Conservation (phyloP, 2,888 invertebrate genomes). For the Drosophila recens region DNA sequence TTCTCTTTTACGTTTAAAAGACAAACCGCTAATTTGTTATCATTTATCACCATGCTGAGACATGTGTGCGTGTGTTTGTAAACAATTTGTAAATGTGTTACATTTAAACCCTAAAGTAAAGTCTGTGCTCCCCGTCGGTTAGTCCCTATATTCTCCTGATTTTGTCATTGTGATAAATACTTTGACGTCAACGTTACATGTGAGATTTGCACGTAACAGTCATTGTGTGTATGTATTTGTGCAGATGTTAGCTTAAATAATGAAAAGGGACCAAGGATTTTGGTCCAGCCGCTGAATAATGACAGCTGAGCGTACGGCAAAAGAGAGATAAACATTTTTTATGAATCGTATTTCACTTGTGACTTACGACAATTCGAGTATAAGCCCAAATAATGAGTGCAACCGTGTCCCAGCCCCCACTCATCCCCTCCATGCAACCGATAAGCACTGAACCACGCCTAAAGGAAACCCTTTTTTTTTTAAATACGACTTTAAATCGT, state of each 20-base stretch:
- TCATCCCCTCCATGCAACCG: background rate
- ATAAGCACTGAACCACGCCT: background rate
- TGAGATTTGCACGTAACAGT: slow-evolving; percentile 48
- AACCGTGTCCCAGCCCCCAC: background rate
- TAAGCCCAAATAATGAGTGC: slow-evolving; percentile 13
- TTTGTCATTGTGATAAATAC: slow-evolving; percentile 78
- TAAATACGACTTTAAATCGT: background rate
- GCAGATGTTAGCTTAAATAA: slow-evolving; percentile 59
- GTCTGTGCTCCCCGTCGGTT: slow-evolving; percentile 41
- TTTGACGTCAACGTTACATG: slow-evolving; percentile 65
- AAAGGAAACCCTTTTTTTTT: background rate
- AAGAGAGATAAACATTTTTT: slow-evolving; percentile 68
- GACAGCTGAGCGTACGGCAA: slow-evolving; percentile 52
- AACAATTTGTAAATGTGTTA: slow-evolving; percentile 80
- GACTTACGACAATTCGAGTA: slow-evolving; percentile 20
- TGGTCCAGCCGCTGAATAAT: slow-evolving; percentile 75
- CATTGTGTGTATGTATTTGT: slow-evolving; percentile 21
- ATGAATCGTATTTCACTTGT: slow-evolving; percentile 53
- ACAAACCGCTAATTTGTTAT: slow-evolving; percentile 78
- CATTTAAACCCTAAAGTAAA: slow-evolving; percentile 78
- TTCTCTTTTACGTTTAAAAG: slow-evolving; percentile 55
- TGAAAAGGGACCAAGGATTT: slow-evolving; percentile 66
- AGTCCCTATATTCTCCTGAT: slow-evolving; percentile 50
- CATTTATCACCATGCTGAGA: slow-evolving; percentile 77
- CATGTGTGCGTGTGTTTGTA: slow-evolving; percentile 64